Evolutionary conservation across 92 coral and sea anemone genomes (phyloP), one percentile per base, ranked within the genome.

Genomic region (Pocillopora meandrina): DNA sequence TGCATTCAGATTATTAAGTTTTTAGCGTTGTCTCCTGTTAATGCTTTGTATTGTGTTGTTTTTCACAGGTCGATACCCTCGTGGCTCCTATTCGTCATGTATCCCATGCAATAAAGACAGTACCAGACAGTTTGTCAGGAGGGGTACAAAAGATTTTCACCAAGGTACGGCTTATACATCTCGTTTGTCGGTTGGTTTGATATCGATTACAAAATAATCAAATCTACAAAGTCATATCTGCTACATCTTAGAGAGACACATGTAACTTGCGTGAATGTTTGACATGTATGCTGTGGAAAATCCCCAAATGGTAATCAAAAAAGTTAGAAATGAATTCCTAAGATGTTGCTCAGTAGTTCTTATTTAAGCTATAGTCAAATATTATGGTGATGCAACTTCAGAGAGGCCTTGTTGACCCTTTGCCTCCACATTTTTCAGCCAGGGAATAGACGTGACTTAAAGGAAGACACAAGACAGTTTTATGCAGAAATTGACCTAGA

Each of bases 111-210:
- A 94, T 96, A 78, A 96, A 92, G 82, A 96, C 96, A 12, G 96
- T 96, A 1, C 99, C 99, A 21, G 95, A 90, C 47, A 95, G 98
- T 31, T 74, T 95, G 76, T 95, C 98, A 14, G 99, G 98, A 72
- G 99, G 99, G 63, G 87, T 96, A 76, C 96, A 96, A 20, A 92
- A 89, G 83, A 91, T 94, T 57, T 93, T 96, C 82, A 84, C 94
- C 26, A 96, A 94, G 92, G 98, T 95, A 82, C 36, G 77, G 49
- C 33, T 52, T 10, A 56, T n/a, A 11, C 75, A 49, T 34, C 74
- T 33, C 12, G 31, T 66, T 2, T 13, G 47, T 35, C 1, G 74
- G 14, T 59, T 10, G 62, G 62, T 12, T 59, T 59, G 3, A 2
- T 59, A 42, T 42, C 8, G 52, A 42, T 42, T 42, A 42, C 52